Conservation (phyloP, 2,113 vertebrate genomes). For the Petaurus breviceps region DNA sequence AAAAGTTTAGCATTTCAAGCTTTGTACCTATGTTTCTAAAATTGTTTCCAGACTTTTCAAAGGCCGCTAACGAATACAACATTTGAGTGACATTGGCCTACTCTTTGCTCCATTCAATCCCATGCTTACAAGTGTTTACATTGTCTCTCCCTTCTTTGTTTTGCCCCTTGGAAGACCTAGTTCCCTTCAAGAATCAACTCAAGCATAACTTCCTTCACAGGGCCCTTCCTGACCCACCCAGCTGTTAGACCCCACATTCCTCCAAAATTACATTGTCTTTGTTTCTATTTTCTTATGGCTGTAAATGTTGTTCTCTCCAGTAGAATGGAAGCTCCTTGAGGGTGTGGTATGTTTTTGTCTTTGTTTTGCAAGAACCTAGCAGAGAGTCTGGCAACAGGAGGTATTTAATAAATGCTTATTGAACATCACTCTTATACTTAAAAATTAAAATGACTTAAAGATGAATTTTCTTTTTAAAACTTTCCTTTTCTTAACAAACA, state of each 20-base stretch:
- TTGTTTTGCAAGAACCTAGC: not conserved
- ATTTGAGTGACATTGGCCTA: not conserved
- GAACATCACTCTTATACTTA: not conserved
- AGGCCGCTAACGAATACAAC: not conserved
- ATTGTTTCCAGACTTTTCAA: not conserved
- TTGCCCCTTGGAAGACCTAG: not conserved
- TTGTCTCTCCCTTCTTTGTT: not conserved
- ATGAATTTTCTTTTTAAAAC: not conserved
- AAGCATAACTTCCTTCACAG: not conserved
- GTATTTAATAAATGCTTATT: not conserved
- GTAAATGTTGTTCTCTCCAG: not conserved
- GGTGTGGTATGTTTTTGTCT: not conserved
- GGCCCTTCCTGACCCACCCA: not conserved
- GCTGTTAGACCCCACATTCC: not conserved
- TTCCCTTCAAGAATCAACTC: not conserved
- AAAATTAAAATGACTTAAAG: too few relatives aligned
- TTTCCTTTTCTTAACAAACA: not conserved
- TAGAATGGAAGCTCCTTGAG: not conserved
- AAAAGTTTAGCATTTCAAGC: not conserved
- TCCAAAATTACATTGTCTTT: not conserved
- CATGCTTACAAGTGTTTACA: not conserved
- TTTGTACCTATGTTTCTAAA: not conserved
- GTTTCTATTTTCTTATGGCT: not conserved
- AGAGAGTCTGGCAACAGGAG: not conserved
- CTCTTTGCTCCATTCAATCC: not conserved